phyloP scores from a whole-genome alignment of 2,113 vertebrate genomes.

The Numenius arquata region DNA sequence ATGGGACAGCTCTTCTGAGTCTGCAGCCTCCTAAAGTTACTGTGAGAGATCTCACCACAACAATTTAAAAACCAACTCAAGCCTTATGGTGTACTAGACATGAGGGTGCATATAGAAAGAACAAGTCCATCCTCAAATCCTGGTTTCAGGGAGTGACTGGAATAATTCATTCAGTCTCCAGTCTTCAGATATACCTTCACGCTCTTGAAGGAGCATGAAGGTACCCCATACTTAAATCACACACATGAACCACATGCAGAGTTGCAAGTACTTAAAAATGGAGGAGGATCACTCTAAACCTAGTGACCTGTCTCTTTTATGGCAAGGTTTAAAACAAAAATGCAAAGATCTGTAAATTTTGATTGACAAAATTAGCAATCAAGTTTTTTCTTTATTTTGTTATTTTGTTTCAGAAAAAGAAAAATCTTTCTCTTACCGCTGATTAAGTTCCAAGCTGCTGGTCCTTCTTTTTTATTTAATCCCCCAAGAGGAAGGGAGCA shows the following conservation, averaged over 20 bases:
- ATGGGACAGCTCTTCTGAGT: not conserved
- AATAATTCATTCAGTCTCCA: not conserved
- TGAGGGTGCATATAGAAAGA: not conserved
- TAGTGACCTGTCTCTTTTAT: not conserved
- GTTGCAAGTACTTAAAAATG: not conserved
- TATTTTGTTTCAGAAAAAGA: not conserved
- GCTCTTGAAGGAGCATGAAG: not conserved
- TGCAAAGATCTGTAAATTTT: not conserved
- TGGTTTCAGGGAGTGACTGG: not conserved
- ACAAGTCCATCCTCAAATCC: not conserved
- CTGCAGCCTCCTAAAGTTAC: not conserved
- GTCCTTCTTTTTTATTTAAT: not conserved
- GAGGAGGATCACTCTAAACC: not conserved
- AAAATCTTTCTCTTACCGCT: not conserved
- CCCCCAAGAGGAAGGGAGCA: not conserved
- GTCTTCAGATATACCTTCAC: not conserved
- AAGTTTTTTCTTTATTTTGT: not conserved
- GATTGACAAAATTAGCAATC: not conserved
- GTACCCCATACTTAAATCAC: not conserved
- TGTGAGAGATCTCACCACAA: not conserved
- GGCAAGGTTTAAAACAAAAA: not conserved
- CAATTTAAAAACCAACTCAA: not conserved
- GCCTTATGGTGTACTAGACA: not conserved
- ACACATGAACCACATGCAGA: not conserved
- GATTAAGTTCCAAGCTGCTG: not conserved